These are phyloP conservation scores for Phymorhynchus buccinoides DNA, from an alignment of 1,140 invertebrate species.

Conservation along the genomic window DNA sequence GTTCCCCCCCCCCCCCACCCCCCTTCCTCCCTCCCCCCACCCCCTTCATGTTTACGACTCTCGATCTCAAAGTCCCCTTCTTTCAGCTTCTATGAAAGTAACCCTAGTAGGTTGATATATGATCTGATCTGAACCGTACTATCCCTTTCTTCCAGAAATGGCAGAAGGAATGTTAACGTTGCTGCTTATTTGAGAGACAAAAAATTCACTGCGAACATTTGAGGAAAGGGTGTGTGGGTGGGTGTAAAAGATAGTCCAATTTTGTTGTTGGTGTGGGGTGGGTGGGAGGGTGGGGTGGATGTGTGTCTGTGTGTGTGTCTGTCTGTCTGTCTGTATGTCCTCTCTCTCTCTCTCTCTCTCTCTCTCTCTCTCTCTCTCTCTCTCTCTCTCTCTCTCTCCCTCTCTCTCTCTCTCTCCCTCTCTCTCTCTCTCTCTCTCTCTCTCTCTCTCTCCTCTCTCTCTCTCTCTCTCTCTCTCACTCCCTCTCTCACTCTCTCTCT, in stretches of 20 bases:
- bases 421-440: neutral
- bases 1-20: too few species aligned
- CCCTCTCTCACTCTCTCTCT: too few species aligned
- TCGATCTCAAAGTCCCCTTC: too few species aligned
- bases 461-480: too few species aligned
- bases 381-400: too few species aligned
- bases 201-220: neutral
- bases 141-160: too few species aligned
- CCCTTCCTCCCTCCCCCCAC: too few species aligned
- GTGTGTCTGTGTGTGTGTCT: slow-evolving; percentile 35
- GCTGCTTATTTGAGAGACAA: neutral
- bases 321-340: slow-evolving; percentile 35
- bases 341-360: too few species aligned
- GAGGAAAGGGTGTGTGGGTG: neutral
- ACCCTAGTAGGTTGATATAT: neutral
- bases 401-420: neutral
- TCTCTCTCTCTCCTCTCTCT: neutral
- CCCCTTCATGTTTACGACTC: too few species aligned
- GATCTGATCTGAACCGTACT: neutral
- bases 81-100: too few species aligned
- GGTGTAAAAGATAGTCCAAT: neutral
- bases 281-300: slow-evolving; percentile 4
- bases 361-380: too few species aligned
- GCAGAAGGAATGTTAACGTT: neutral
- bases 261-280: neutral